Evolutionary conservation across 35 echinoderm and acorn worm species (phyloP).

Genomic region (Apostichopus parvimensis): DNA sequence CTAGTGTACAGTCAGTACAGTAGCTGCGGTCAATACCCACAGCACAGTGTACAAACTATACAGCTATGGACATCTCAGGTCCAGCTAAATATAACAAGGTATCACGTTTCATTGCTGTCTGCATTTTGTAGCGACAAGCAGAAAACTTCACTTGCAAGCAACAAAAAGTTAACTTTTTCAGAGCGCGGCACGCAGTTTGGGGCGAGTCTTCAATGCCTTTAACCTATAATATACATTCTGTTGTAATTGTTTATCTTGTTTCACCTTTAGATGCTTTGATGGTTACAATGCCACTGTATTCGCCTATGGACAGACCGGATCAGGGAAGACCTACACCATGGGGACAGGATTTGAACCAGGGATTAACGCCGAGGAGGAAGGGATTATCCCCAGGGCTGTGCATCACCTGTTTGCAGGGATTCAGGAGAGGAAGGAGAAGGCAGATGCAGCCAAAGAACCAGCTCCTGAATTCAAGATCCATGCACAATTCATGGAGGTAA

Average conservation of each 20-base stretch:
- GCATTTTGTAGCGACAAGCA: too few relatives aligned
- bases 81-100: too few relatives aligned
- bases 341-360: conserved; percentile 92
- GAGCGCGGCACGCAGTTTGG: too few relatives aligned
- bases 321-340: conserved; percentile 96
- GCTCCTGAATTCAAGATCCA: conserved; percentile 94
- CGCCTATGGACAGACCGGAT: conserved; percentile 94
- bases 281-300: conserved; percentile 98
- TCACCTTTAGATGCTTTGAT: conserved; percentile 77
- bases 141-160: too few relatives aligned
- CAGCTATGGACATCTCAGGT: too few relatives aligned
- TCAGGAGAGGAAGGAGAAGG: conserved; percentile 54
- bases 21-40: too few relatives aligned
- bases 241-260: neutral
- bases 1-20: too few relatives aligned
- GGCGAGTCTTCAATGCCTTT: too few relatives aligned
- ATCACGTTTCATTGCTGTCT: too few relatives aligned
- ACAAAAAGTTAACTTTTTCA: too few relatives aligned
- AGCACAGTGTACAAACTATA: too few relatives aligned
- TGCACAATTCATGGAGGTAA: conserved; percentile 98
- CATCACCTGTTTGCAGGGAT: conserved; percentile 84
- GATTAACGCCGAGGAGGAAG: conserved; percentile 70
- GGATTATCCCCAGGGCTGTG: conserved; percentile 88
- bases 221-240: neutral
- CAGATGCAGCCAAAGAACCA: conserved; percentile 65